Base-by-base conservation (phyloP, 1,140 invertebrate genomes). In the Battus philenor region DNA sequence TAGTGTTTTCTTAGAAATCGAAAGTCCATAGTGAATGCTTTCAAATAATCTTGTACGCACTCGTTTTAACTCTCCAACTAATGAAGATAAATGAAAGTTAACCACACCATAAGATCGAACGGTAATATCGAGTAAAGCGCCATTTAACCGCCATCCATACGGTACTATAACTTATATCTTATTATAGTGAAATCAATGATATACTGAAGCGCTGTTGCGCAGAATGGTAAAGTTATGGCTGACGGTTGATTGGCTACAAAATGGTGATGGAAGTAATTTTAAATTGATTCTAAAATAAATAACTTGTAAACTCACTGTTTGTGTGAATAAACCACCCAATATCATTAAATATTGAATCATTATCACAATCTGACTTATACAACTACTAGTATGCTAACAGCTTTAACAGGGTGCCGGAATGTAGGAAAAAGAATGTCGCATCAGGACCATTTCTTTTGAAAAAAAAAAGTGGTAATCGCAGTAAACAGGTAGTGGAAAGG, bases 391-490 rank as follows among this genome's bases (percentile, higher is more conserved):
- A 88, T 4, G 92, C 87, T 36, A 95, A 73, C 11, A 97, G 63
- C 80, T 97, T 97, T 1, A 96, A 79, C 43, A 97, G 65, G 1
- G 95, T 93, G 7, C 95, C 95, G 6, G 95, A 95, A 86, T 98
- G 96, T 2, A 94, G 92, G 68, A 97, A 97, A 60, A 95, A 92
- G 31, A 94, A 90, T 3, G 90, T 89, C 13, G 90, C 90, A 59
- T 87, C 87, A 39, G 70, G 71, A 9, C 63, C 66, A 4, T 73
- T 33, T 1, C 73, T 58, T 20, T 62, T 58, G 17, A 65, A 75
- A 59, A 44, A 62, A 63, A 6, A 31, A 31, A n/a, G n/a, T 39
- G 26, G 30, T 30, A 32, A 46, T 20, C 30, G 12, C n/a, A n/a
- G n/a, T n/a, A n/a, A n/a, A n/a, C n/a, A n/a, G n/a, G n/a, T n/a